Base-by-base conservation (phyloP, 2,113 vertebrate genomes). In the Coracopsis vasa region DNA sequence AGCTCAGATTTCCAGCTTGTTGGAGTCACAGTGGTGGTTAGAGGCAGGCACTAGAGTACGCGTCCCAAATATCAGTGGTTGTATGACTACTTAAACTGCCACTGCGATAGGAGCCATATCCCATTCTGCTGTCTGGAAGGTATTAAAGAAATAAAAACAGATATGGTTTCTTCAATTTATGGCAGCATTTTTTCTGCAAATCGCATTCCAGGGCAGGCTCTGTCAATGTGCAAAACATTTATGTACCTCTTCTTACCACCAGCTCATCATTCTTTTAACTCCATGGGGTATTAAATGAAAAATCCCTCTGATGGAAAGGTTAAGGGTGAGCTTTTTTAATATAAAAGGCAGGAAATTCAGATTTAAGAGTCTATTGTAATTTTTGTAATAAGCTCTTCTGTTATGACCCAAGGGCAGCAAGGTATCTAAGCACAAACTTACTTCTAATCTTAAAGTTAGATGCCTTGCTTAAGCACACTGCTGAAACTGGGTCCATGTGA, bases 121-220 rank as follows among this genome's bases (percentile, higher is more conserved):
- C 65, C 74, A 7, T 80, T 88, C 18, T 58, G 28, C 51, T 94
- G 84, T 93, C 92, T 97, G 95, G 90, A 97, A 95, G 16, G 31
- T 67, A 95, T 97, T 95, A 94, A 65, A 94, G 70, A 85, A 95
- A 86, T 78, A 85, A 97, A 96, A 94, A 23, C 50, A 95, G 60
- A 82, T 95, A 94, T 58, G 60, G 4, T 45, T 88, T 88, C 62
- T 94, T 94, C 47, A 87, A 87, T 94, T 94, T 96, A 81, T 95
- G 92, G 95, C 64, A 92, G n/a, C 71, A 53, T 72, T 95, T 96
- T 96, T 95, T 71, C 35, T 90, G 47, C 45, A 93, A 91, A 62
- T 50, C 13, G 37, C 94, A 95, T 97, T 95, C 93, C 88, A 92
- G 41, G 9, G 75, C 66, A 23, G 48, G 13, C 1, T 2, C 53